phyloP scores from a whole-genome alignment of 2,113 vertebrate genomes.

The Gadus macrocephalus region DNA sequence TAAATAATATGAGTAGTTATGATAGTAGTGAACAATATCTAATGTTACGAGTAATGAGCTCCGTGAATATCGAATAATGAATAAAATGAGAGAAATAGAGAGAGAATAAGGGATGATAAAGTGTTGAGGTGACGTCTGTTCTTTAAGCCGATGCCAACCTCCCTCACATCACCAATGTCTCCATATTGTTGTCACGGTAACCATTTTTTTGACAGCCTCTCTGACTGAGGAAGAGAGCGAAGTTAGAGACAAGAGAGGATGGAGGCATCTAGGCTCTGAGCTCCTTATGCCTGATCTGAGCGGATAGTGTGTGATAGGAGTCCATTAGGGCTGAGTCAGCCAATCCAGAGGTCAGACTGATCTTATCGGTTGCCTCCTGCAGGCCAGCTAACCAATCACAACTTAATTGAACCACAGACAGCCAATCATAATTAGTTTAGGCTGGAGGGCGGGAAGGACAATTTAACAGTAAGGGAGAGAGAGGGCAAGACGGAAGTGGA shows the following conservation, averaged over 20 bases:
- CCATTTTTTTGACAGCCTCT: no score
- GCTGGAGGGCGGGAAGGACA: conserved; percentile 38
- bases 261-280: not conserved
- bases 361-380: conserved; percentile 44
- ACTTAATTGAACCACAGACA: conserved; percentile 41
- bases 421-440: conserved; percentile 58
- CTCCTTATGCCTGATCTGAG: conserved; percentile 18
- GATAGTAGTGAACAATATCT: no score
- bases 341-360: conserved; percentile 28
- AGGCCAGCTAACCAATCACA: conserved; percentile 43
- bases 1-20: no score
- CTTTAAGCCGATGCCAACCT: no score
- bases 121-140: no score
- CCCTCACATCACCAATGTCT: no score
- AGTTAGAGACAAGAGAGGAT: not conserved
- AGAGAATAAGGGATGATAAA: no score
- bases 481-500: not conserved
- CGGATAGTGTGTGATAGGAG: conserved; percentile 25
- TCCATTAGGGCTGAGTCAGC: conserved; percentile 45
- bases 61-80: no score
- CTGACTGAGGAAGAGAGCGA: not conserved
- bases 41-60: no score
- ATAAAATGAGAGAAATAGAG: no score
- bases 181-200: no score
- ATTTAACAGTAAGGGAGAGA: conserved; percentile 7